Conservation (phyloP, 2,113 vertebrate genomes). For the Colistium nudipinnis region DNA sequence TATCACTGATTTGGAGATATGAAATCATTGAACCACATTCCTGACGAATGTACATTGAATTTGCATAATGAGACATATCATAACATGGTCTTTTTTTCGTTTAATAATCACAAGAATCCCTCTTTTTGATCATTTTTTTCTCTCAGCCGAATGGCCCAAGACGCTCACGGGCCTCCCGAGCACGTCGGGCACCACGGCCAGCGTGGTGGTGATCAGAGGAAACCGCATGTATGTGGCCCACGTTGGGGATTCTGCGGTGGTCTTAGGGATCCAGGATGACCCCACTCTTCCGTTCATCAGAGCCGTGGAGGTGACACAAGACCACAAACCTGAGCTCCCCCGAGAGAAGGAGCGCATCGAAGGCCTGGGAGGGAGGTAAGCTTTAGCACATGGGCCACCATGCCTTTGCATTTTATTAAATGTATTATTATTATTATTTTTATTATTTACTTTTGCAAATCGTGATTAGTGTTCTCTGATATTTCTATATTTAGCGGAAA, state of each 20-base stretch:
- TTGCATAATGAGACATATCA: too few relatives aligned
- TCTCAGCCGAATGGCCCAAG: constrained; percentile 95
- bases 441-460: too few relatives aligned
- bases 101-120: background rate
- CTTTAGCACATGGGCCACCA: background rate
- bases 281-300: constrained; percentile 86
- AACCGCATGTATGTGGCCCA: constrained; percentile 96
- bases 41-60: too few relatives aligned
- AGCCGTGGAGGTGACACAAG: constrained; percentile 95
- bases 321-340: constrained; percentile 96
- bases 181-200: constrained; percentile 96
- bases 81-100: too few relatives aligned
- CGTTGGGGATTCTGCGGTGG: constrained; percentile 94
- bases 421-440: background rate
- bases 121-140: constrained; percentile 2
- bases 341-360: constrained; percentile 95
- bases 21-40: too few relatives aligned
- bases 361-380: constrained; percentile 95
- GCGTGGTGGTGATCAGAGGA: constrained; percentile 92
- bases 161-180: constrained; percentile 95
- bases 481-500: too few relatives aligned
- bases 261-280: constrained; percentile 92
- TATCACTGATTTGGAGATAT: too few relatives aligned
- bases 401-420: background rate
- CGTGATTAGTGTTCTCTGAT: too few relatives aligned